Conservation (phyloP, 2,797 vertebrate species). For the Anas bernieri region DNA sequence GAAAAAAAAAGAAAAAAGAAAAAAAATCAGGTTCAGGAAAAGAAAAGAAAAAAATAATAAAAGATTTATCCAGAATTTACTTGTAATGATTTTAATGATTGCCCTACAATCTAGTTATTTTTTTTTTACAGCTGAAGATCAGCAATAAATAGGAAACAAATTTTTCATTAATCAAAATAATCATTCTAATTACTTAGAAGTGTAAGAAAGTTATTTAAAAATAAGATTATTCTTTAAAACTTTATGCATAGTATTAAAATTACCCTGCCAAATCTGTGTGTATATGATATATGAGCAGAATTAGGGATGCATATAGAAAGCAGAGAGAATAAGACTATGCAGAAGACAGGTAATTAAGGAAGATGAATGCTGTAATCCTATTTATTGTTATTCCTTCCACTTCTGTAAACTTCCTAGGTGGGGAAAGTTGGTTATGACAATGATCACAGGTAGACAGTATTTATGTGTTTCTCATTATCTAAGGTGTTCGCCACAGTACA, state of each 20-base stretch:
- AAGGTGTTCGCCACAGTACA: not conserved
- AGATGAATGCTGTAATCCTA: not conserved
- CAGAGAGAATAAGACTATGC: not conserved
- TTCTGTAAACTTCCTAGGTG: not conserved
- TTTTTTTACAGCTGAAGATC: not conserved
- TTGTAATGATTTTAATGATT: not conserved
- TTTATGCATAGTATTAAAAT: not conserved
- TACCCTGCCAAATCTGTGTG: not conserved
- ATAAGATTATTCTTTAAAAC: not conserved
- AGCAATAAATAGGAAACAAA: not conserved
- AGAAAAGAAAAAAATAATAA: not conserved
- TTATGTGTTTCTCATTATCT: not conserved
- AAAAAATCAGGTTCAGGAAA: not conserved
- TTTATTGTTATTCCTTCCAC: not conserved
- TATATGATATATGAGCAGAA: not conserved
- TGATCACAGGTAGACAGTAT: not conserved
- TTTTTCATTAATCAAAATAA: not conserved
- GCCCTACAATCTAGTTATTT: fast-evolving
- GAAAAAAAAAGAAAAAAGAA: not conserved
- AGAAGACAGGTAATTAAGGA: not conserved
- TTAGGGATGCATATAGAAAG: not conserved
- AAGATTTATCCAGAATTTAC: not conserved
- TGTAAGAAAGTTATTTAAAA: not conserved
- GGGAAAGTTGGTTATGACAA: not conserved
- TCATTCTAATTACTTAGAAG: not conserved